Conservation (phyloP, 2,888 invertebrate genomes). For the Polyploca ridens region DNA sequence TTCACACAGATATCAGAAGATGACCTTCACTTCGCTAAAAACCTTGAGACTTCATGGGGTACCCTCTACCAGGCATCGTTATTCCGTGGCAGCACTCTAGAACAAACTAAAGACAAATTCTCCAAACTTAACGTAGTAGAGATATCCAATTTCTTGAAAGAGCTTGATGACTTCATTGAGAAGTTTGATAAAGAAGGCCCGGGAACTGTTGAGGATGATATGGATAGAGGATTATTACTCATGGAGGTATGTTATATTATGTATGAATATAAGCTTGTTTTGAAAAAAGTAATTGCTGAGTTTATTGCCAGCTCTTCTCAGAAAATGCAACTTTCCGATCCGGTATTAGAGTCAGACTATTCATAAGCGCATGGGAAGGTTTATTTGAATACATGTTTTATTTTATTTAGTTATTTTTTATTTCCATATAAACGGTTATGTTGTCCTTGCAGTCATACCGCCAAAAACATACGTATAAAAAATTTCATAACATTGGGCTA, state of each 20-base stretch:
- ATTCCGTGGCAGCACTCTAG: slow-evolving; percentile 88
- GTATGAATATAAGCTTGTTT: too few species aligned
- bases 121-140: slow-evolving; percentile 91
- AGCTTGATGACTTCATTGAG: slow-evolving; percentile 87
- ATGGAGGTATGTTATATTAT: slow-evolving; percentile 86
- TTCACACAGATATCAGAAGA: slow-evolving; percentile 72
- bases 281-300: too few species aligned
- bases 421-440: too few species aligned
- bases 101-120: slow-evolving; percentile 94
- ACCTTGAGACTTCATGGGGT: slow-evolving; percentile 88
- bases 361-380: too few species aligned
- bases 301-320: too few species aligned
- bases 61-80: slow-evolving; percentile 87
- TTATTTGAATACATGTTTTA: too few species aligned
- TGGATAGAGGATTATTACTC: slow-evolving; percentile 88
- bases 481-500: too few species aligned
- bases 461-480: too few species aligned
- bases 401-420: not conserved
- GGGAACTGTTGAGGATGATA: slow-evolving; percentile 89
- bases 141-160: slow-evolving; percentile 87
- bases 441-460: too few species aligned
- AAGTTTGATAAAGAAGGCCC: slow-evolving; percentile 92
- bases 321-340: too few species aligned
- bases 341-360: too few species aligned
- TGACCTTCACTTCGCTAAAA: slow-evolving; percentile 84